These are phyloP conservation scores for Dolichoris vasculosae DNA, from an alignment of 1,140 invertebrate species.

Conservation along the genomic window DNA sequence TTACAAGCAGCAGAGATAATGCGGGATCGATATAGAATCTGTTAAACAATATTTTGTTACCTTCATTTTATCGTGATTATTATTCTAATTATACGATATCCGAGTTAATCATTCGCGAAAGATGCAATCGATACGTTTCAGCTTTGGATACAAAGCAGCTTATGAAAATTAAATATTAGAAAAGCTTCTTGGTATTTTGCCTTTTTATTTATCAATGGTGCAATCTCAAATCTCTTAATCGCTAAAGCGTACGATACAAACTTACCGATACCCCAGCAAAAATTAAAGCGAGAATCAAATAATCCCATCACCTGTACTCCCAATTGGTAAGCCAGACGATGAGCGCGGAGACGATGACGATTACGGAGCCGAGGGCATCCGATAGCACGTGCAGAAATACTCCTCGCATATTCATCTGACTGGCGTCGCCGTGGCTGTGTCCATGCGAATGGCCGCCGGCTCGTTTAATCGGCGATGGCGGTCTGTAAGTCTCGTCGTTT, in stretches of 20 bases:
- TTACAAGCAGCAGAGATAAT: conserved; percentile 88
- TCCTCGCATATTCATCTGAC: conserved; percentile 97
- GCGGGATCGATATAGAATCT: conserved; percentile 93
- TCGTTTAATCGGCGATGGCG: conserved; percentile 65
- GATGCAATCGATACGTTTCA: too few relatives aligned
- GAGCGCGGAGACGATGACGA: conserved; percentile 95
- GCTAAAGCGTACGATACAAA: too few relatives aligned
- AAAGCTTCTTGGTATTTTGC: too few relatives aligned
- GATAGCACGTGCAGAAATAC: conserved; percentile 98
- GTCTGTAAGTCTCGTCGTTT: conserved; percentile 83
- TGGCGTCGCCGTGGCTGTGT: conserved; percentile 79
- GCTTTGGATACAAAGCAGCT: too few relatives aligned
- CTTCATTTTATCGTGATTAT: too few relatives aligned
- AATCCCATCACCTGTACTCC: conserved; percentile 77
- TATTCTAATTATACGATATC: too few relatives aligned
- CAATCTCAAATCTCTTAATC: too few relatives aligned
- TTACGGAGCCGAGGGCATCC: conserved; percentile 96
- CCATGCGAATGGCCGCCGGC: conserved; percentile 40
- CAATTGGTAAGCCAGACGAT: conserved; percentile 92
- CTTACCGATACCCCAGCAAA: too few relatives aligned
- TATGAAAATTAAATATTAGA: too few relatives aligned
- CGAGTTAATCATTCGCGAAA: too few relatives aligned
- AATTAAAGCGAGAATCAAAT: background rate
- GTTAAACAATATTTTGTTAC: background rate
- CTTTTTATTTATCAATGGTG: too few relatives aligned